A percentile compares a stretch with the other conserved stretches of the same genome.
Evolutionary conservation across 2,113 vertebrate genomes (phyloP).

Genomic region (rat (Rattus norvegicus)): GRCr8 NC_086019.1:98914501-98915000

Average conservation of each 20-base stretch:
- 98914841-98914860: background rate
- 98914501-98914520: background rate
- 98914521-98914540: background rate
- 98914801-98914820: background rate
- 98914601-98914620: background rate
- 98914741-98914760: rapidly evolving
- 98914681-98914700: background rate
- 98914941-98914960: background rate
- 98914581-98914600: background rate
- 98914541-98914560: background rate
- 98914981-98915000: background rate
- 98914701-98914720: background rate
- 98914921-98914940: background rate
- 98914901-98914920: background rate
- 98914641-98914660: background rate
- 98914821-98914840: background rate
- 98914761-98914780: background rate
- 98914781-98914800: background rate
- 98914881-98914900: background rate
- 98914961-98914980: background rate
- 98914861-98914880: background rate
- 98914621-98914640: background rate
- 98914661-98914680: background rate
- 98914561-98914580: background rate
- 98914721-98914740: rapidly evolving